Evolutionary conservation across 23 tunicate species (phyloP), one percentile per base, ranked within the genome.

Genomic region (Halocynthia aurantium): DNA sequence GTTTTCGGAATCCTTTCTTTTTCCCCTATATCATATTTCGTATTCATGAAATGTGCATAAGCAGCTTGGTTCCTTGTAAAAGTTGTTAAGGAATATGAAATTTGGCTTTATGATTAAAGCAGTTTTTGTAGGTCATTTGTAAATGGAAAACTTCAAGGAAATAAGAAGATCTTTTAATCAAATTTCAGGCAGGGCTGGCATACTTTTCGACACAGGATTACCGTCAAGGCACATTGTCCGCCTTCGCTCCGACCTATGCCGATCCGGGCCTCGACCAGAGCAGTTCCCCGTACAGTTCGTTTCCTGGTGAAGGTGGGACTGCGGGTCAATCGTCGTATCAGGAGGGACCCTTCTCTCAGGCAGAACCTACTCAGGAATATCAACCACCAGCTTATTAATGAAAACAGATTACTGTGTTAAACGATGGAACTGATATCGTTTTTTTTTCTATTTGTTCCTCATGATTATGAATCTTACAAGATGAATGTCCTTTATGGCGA

Each of bases 221-320:
- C 88, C 73, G 93, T 74, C 90, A 92, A 65, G 98, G 98, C 5
- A 79, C 98, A 44, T 64, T 92, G 57, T 86, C 92, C 0, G 98
- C 98, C 6, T 92, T 92, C 73, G 98, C 98, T 5, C 98, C 98
- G 5, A 70, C 98, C 50, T 92, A 92, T 63, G 55, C 81, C 10
- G 98, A 92, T 53, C 92, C 98, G 20, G 84, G 70, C 40, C 61
- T 72, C 2, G 90, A 91, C 61, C 76, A 80, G 55, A 86, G 92
- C 75, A 92, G 87, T 58, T 85, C 98, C 0, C 98, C 98, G 7
- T 92, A 92, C 79, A 92, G 76, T 40, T 92, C 98, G 7, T 92
- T 86, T 55, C 98, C 98, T 13, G 98, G 98, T 5, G 86, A 85
- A 12, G 93, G 71, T 10, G 88, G 89, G 12, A 81, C 71, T 83